Conservation (phyloP, 35 echinoderm and acorn worm genomes). For the Patiria miniata region DNA sequence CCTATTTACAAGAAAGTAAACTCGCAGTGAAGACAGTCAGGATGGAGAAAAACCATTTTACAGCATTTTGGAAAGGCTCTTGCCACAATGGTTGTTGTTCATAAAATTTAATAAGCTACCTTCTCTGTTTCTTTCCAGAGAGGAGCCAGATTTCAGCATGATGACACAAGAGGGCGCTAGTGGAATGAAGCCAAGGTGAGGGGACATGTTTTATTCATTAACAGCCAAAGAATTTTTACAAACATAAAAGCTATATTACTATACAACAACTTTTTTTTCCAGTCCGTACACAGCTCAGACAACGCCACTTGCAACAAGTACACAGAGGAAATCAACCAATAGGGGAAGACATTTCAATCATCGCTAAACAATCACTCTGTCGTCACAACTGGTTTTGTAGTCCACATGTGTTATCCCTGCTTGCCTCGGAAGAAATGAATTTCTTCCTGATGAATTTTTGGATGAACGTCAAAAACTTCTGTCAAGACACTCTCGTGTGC, state of each 20-base stretch:
- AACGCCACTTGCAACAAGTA: background rate
- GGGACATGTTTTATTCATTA: background rate
- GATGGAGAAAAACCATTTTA: background rate
- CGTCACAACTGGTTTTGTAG: too few species aligned
- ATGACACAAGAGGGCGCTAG: constrained; percentile 29
- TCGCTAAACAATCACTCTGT: background rate
- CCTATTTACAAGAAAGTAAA: background rate
- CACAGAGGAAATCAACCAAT: background rate
- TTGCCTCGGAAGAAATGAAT: too few species aligned
- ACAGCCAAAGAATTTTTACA: background rate
- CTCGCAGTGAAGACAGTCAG: background rate
- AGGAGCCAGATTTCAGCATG: constrained; percentile 22
- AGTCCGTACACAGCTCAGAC: background rate
- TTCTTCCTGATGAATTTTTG: too few species aligned
- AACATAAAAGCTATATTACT: background rate
- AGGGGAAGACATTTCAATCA: background rate
- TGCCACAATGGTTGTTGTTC: background rate
- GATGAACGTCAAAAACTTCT: too few species aligned
- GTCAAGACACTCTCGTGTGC: too few species aligned
- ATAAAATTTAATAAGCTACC: background rate
- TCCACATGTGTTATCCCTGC: too few species aligned
- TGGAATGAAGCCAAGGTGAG: constrained; percentile 13
- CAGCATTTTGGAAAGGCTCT: background rate
- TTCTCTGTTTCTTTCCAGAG: background rate
- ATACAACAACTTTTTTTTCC: background rate